A percentile compares a stretch with the other conserved stretches of the same genome.
These are phyloP conservation scores for Cydia fagiglandana DNA, from an alignment of 1,140 invertebrate genomes.

Conservation along the genomic window DNA sequence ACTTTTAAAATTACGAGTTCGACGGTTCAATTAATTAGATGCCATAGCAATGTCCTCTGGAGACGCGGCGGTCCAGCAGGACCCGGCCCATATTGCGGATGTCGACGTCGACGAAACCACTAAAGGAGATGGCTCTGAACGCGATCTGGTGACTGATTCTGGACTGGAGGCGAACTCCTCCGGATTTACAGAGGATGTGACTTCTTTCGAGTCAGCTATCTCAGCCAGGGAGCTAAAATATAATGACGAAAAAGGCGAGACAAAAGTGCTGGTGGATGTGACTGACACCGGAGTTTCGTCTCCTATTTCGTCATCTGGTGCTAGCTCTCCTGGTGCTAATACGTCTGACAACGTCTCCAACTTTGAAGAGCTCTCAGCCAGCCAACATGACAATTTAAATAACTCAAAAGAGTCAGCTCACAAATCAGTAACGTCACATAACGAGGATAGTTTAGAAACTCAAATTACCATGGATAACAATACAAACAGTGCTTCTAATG, in stretches of 20 bases:
- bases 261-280: not conserved
- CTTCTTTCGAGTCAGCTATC: slow-evolving; percentile 49
- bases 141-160: slow-evolving; percentile 56
- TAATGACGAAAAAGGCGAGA: not conserved
- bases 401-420: not conserved
- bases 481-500: not conserved
- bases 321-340: slow-evolving; percentile 10
- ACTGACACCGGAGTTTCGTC: not conserved
- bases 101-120: slow-evolving; percentile 52
- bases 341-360: slow-evolving; percentile 22
- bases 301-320: not conserved
- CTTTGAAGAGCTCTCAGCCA: not conserved
- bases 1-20: not conserved
- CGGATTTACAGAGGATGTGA: slow-evolving; percentile 41
- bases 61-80: slow-evolving; percentile 39
- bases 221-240: slow-evolving; percentile 45
- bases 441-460: not conserved
- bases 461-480: not conserved
- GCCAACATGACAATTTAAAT: not conserved
- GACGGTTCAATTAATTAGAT: slow-evolving; percentile 8
- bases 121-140: slow-evolving; percentile 52
- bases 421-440: not conserved
- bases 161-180: slow-evolving; percentile 53
- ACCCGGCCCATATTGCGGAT: slow-evolving; percentile 50
- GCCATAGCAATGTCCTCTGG: slow-evolving; percentile 52